Percentiles rank a stretch among this genome's conserved stretches.
Evolutionary conservation across 2,113 vertebrate species (phyloP).

Genomic region (Salvator merianae): DNA sequence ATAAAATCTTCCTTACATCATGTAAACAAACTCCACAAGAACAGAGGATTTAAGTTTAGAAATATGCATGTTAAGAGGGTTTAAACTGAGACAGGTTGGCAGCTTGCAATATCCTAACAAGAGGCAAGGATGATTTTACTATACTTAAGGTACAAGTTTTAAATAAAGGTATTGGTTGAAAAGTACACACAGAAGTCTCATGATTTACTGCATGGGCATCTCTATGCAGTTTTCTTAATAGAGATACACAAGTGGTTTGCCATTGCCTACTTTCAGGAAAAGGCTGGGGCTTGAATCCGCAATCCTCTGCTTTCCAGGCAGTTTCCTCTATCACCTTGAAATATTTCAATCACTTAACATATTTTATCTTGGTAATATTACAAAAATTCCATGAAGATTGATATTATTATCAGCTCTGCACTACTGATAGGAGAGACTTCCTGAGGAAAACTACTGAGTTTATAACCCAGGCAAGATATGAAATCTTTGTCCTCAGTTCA

Average conservation of each 20-base stretch:
- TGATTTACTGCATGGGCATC: too few relatives aligned
- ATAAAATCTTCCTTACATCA: background rate
- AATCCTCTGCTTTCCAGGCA: too few relatives aligned
- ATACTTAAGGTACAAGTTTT: background rate
- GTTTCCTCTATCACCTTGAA: too few relatives aligned
- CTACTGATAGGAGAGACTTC: background rate
- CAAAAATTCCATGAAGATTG: background rate
- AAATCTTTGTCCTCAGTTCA: background rate
- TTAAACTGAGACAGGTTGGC: background rate
- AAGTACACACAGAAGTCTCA: too few relatives aligned
- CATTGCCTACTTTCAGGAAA: too few relatives aligned
- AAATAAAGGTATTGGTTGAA: background rate
- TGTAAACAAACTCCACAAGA: background rate
- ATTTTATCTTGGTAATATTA: background rate
- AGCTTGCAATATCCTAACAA: background rate
- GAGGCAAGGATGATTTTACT: background rate
- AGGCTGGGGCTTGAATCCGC: too few relatives aligned
- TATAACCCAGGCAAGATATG: background rate
- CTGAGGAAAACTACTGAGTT: background rate
- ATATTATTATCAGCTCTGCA: too few relatives aligned
- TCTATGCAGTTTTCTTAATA: too few relatives aligned
- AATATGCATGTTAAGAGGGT: background rate
- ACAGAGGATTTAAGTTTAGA: background rate
- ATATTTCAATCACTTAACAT: background rate
- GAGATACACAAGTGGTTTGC: too few relatives aligned